Conservation (phyloP, 53 echinoderm and acorn worm genomes). For the Apostichopus leukothele region DNA sequence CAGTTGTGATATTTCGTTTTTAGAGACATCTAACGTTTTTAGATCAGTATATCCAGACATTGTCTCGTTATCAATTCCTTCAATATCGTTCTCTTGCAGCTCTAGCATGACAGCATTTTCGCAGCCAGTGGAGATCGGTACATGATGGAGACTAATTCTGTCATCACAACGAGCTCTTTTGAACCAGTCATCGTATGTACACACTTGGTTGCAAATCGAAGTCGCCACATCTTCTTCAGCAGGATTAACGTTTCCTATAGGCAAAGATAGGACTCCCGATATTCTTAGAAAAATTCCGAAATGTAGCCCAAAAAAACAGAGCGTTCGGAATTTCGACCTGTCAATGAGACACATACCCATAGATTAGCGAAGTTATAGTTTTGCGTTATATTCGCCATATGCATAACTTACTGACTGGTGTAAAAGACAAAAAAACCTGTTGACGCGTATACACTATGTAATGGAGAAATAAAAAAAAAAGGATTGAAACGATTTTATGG, state of each 20-base stretch:
- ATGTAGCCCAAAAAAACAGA: not conserved
- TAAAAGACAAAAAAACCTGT: too few species aligned
- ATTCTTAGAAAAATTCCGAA: not conserved
- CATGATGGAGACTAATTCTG: not conserved
- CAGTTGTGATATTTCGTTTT: not conserved
- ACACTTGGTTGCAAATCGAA: not conserved
- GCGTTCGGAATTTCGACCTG: not conserved
- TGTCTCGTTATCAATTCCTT: not conserved
- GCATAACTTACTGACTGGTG: too few species aligned
- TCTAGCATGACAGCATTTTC: not conserved
- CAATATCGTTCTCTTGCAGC: not conserved
- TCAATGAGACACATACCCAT: not conserved
- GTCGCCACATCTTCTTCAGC: not conserved
- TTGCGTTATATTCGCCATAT: too few species aligned
- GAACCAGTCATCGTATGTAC: conserved; percentile 4
- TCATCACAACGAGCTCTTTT: not conserved
- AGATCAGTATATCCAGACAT: not conserved
- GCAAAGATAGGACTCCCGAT: not conserved
- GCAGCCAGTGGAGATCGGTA: not conserved
- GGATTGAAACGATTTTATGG: too few species aligned
- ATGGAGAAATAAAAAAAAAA: too few species aligned
- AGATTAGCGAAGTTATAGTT: not conserved
- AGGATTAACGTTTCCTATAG: not conserved
- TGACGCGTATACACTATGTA: too few species aligned
- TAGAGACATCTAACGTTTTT: not conserved